Percentiles rank a stretch among this genome's conserved stretches.
These are phyloP conservation scores for Thrips palmi DNA, from an alignment of 1,140 invertebrate species.

Conservation along the genomic window DNA sequence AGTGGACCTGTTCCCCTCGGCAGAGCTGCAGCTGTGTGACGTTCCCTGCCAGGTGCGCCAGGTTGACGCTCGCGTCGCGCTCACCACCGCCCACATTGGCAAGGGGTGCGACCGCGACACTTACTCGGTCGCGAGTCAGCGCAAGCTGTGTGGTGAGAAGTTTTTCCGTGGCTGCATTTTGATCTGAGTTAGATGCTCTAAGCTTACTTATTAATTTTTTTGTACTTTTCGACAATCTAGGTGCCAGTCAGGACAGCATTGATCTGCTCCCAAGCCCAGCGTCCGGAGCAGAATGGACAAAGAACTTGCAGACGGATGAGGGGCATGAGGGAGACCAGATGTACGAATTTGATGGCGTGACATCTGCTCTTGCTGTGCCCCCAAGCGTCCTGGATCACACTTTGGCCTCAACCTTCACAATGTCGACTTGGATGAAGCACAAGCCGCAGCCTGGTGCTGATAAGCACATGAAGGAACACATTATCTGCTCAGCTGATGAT, in stretches of 20 bases:
- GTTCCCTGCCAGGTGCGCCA: slow-evolving; percentile 50
- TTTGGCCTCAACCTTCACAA: slow-evolving; percentile 62
- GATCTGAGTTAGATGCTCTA: background rate
- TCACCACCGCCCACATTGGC: slow-evolving; percentile 69
- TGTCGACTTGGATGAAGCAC: slow-evolving; percentile 87
- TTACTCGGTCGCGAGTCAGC: slow-evolving; percentile 69
- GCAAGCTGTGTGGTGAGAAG: slow-evolving; percentile 65
- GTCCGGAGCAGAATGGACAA: slow-evolving; percentile 66
- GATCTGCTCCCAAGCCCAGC: slow-evolving; percentile 77
- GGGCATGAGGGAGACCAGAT: slow-evolving; percentile 78
- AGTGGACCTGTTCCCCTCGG: slow-evolving; percentile 63
- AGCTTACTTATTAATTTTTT: background rate
- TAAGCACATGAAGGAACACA: slow-evolving; percentile 83
- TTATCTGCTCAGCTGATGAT: slow-evolving; percentile 89
- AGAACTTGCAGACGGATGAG: slow-evolving; percentile 69
- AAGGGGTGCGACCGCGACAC: slow-evolving; percentile 85
- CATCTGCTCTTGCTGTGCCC: slow-evolving; percentile 70
- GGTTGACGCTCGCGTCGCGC: slow-evolving; percentile 41
- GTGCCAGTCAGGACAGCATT: slow-evolving; percentile 43
- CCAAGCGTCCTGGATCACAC: slow-evolving; percentile 51
- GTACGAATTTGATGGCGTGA: slow-evolving; percentile 82
- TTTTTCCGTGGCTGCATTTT: too few relatives aligned
- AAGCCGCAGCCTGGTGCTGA: slow-evolving; percentile 47
- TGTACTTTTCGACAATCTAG: slow-evolving; percentile 23
- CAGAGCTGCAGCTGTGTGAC: slow-evolving; percentile 74